Evolutionary conservation across 2,797 vertebrate species (phyloP).

Genomic region (Thaleichthys pacificus): DNA sequence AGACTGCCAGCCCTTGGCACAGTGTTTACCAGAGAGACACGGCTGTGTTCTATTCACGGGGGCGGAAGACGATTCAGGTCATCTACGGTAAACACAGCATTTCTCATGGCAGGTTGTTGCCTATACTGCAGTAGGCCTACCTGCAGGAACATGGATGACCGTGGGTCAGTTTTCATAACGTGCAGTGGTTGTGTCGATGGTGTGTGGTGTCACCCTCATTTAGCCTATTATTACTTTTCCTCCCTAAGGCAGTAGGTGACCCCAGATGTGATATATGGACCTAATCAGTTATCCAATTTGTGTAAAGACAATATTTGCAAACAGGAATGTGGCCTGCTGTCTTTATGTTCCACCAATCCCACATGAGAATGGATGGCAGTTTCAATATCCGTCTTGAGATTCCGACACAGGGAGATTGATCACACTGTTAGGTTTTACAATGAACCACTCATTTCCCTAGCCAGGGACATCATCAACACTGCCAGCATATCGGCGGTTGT

Average conservation of each 20-base stretch:
- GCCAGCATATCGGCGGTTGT: background rate
- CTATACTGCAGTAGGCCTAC: background rate
- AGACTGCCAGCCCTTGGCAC: conserved; percentile 52
- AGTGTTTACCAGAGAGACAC: background rate
- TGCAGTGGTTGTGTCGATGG: no score
- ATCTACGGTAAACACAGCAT: background rate
- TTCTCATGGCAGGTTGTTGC: background rate
- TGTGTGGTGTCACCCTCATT: no score
- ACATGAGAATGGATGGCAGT: background rate
- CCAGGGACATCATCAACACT: conserved; percentile 19
- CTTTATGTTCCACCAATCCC: background rate
- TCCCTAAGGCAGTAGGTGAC: background rate
- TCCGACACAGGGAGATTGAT: conserved; percentile 43
- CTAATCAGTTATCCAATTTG: background rate
- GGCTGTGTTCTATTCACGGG: background rate
- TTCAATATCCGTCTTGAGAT: conserved; percentile 51
- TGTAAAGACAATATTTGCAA: background rate
- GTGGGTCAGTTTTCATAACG: background rate
- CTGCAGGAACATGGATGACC: background rate
- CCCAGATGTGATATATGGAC: background rate
- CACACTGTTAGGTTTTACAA: conserved; percentile 34
- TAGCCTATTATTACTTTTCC: no score
- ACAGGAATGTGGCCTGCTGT: background rate
- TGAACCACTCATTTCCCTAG: conserved; percentile 19
- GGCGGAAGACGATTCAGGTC: background rate